A percentile compares a stretch with the other conserved stretches of the same genome.
phyloP scores from a whole-genome alignment of 2,888 invertebrate genomes.

The Tridacna crocea region DNA sequence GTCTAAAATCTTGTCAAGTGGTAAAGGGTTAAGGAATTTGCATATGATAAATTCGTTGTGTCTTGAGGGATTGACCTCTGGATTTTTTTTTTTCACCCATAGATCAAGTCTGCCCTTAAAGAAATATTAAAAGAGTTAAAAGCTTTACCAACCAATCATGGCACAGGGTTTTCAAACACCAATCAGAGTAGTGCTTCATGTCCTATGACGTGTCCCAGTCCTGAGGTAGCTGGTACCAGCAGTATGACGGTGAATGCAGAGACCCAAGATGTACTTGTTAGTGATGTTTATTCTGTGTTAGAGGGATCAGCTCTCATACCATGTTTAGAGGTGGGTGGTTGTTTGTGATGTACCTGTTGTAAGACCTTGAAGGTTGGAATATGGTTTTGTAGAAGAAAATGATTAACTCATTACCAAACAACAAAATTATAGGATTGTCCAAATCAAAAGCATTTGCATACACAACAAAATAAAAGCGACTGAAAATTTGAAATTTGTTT shows the following conservation, averaged over 20 bases:
- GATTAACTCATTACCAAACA: too few species aligned
- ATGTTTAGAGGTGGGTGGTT: slow-evolving; percentile 74
- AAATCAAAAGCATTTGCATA: too few species aligned
- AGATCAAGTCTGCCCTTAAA: slow-evolving; percentile 75
- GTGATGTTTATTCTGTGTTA: slow-evolving; percentile 77
- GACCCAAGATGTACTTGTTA: slow-evolving; percentile 71
- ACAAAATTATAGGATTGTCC: too few species aligned
- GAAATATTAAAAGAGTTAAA: slow-evolving; percentile 76
- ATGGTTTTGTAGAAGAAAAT: too few species aligned
- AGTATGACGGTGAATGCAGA: slow-evolving; percentile 31
- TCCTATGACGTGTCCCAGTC: slow-evolving; percentile 15
- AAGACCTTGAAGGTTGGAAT: too few species aligned
- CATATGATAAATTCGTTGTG: too few species aligned
- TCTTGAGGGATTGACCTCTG: background rate
- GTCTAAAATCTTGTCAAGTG: too few species aligned
- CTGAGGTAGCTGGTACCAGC: slow-evolving; percentile 51
- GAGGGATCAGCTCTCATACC: slow-evolving; percentile 81
- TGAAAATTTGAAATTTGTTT: too few species aligned
- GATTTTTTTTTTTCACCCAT: slow-evolving; percentile 1
- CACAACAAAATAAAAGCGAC: too few species aligned
- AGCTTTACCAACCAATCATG: slow-evolving; percentile 71
- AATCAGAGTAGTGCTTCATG: background rate
- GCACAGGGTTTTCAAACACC: slow-evolving; percentile 52
- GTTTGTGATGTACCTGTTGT: too few species aligned
- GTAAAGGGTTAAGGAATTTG: too few species aligned